These are phyloP conservation scores for Alentia gelatinosa DNA, from an alignment of 2,888 invertebrate genomes.

Conservation along the genomic window DNA sequence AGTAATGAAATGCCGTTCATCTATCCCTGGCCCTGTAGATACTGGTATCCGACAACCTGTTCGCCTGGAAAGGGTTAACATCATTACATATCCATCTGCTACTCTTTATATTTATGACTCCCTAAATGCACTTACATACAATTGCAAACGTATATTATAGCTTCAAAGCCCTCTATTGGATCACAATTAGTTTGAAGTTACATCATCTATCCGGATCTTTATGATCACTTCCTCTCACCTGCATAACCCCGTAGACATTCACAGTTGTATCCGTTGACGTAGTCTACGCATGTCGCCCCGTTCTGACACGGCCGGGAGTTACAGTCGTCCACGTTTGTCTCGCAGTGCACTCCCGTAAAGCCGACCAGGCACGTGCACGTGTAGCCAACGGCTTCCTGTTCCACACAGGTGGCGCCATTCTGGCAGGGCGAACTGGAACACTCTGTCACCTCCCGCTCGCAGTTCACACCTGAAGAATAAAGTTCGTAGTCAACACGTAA, in stretches of 20 bases:
- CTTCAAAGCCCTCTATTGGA: no score
- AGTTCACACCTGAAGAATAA: slow-evolving; percentile 55
- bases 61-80: no score
- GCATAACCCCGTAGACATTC: not conserved
- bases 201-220: no score
- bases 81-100: no score
- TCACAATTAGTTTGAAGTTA: no score
- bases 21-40: no score
- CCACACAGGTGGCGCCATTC: slow-evolving; percentile 65
- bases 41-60: no score
- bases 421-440: slow-evolving; percentile 61
- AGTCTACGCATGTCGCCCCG: slow-evolving; percentile 91
- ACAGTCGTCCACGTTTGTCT: slow-evolving; percentile 83
- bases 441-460: slow-evolving; percentile 60
- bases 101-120: no score
- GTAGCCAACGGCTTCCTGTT: slow-evolving; percentile 66
- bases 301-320: slow-evolving; percentile 97
- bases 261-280: slow-evolving; percentile 63
- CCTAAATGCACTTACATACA: no score
- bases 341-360: slow-evolving; percentile 60
- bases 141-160: no score
- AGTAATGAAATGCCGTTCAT: no score
- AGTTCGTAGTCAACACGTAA: not conserved
- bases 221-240: no score
- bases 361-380: slow-evolving; percentile 63